phyloP scores from a whole-genome alignment of 2,888 invertebrate genomes.

The Masnerella sp. region DNA sequence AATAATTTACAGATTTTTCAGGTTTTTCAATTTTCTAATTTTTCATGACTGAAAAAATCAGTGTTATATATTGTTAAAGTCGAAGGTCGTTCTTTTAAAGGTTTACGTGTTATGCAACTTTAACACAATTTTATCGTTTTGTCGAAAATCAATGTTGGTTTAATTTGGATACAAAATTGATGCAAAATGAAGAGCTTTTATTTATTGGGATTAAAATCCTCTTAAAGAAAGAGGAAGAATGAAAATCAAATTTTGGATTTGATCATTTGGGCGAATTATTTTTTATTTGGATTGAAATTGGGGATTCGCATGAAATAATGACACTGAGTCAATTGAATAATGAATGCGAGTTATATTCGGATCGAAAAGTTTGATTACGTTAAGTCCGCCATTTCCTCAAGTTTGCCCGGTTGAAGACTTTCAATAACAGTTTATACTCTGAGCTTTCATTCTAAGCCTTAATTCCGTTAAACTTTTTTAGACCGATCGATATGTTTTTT shows the following conservation, averaged over 20 bases:
- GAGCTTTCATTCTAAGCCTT: slow-evolving; percentile 35
- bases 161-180: background rate
- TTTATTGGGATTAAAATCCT: background rate
- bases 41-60: slow-evolving; percentile 23
- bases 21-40: slow-evolving; percentile 8
- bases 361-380: slow-evolving; percentile 10
- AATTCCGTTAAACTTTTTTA: slow-evolving; percentile 28
- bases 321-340: slow-evolving; percentile 20
- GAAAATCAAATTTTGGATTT: no score
- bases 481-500: slow-evolving; percentile 31
- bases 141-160: slow-evolving; percentile 10
- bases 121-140: slow-evolving; percentile 19
- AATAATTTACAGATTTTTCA: no score
- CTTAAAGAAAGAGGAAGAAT: background rate
- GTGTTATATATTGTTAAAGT: background rate
- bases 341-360: slow-evolving; percentile 14
- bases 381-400: slow-evolving; percentile 11
- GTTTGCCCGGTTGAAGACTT: slow-evolving; percentile 37
- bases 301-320: slow-evolving; percentile 2
- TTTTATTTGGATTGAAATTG: background rate
- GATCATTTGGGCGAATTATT: no score
- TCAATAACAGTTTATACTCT: slow-evolving; percentile 41
- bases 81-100: slow-evolving; percentile 37
- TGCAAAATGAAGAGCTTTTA: slow-evolving; percentile 1
- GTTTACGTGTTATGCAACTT: slow-evolving; percentile 27